A percentile compares a stretch with the other conserved stretches of the same genome.
phyloP scores from a whole-genome alignment of 2,113 vertebrate genomes.

The Stigmatopora nigra region DNA sequence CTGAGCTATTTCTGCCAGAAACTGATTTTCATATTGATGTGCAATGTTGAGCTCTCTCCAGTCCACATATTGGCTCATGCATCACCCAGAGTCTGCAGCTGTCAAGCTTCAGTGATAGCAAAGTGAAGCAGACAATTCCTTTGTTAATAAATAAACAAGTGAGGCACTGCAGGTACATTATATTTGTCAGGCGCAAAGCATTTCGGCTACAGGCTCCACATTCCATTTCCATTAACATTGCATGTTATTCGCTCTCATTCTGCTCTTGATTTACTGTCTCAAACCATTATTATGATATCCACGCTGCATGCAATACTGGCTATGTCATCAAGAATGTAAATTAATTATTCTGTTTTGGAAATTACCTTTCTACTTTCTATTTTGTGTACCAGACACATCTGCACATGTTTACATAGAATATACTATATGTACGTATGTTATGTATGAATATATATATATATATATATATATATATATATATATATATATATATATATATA shows the following conservation, averaged over 20 bases:
- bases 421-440: too few relatives aligned
- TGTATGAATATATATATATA: too few relatives aligned
- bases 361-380: neutral
- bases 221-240: constrained; percentile 66
- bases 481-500: too few relatives aligned
- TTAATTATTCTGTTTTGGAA: constrained; percentile 8
- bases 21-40: constrained; percentile 79
- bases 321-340: constrained; percentile 18
- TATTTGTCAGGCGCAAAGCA: constrained; percentile 39
- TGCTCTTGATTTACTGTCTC: constrained; percentile 35
- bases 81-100: constrained; percentile 71
- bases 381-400: constrained; percentile 11
- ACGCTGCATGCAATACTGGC: constrained; percentile 18
- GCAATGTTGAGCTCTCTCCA: constrained; percentile 66
- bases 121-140: constrained; percentile 63
- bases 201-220: constrained; percentile 21
- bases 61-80: constrained; percentile 76
- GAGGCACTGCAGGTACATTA: constrained; percentile 45
- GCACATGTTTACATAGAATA: neutral
- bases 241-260: constrained; percentile 51
- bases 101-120: constrained; percentile 72
- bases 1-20: constrained; percentile 66
- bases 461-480: too few relatives aligned
- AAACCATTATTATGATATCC: constrained; percentile 26
- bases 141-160: constrained; percentile 72